Evolutionary conservation across 2,113 vertebrate species (phyloP).

Genomic region (Cheilinus undulatus): DNA sequence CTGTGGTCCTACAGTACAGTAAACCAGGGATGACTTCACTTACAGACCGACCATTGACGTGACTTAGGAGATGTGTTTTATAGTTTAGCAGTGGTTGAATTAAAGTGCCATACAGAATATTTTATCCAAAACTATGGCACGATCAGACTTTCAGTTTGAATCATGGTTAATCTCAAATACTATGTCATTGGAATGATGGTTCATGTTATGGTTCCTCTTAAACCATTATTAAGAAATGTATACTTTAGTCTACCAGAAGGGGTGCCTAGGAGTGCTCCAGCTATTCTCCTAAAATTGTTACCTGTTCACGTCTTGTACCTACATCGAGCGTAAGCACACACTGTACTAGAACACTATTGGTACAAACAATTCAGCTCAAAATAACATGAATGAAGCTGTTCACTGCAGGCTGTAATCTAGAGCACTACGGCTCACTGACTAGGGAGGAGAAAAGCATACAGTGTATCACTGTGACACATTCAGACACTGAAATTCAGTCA

Average conservation of each 20-base stretch:
- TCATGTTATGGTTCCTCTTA: background rate
- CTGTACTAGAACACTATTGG: background rate
- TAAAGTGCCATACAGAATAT: background rate
- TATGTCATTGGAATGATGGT: background rate
- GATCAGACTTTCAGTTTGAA: background rate
- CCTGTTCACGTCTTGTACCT: no score
- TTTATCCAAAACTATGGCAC: background rate
- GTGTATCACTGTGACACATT: no score
- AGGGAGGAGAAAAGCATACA: background rate
- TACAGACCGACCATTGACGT: background rate
- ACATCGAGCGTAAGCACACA: no score
- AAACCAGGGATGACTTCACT: conserved; percentile 6
- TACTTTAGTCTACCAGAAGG: background rate
- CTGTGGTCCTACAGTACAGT: conserved; percentile 41
- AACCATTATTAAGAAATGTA: background rate
- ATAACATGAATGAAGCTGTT: background rate
- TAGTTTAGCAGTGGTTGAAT: background rate
- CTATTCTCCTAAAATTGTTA: no score
- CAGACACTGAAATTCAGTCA: background rate
- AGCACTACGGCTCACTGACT: background rate
- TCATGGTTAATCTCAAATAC: no score
- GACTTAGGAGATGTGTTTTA: background rate
- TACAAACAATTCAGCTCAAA: background rate
- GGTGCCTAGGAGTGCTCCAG: no score
- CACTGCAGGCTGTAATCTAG: background rate